These are phyloP conservation scores for Alauda arvensis DNA, from an alignment of 2,797 vertebrate genomes.

Conservation along the genomic window DNA sequence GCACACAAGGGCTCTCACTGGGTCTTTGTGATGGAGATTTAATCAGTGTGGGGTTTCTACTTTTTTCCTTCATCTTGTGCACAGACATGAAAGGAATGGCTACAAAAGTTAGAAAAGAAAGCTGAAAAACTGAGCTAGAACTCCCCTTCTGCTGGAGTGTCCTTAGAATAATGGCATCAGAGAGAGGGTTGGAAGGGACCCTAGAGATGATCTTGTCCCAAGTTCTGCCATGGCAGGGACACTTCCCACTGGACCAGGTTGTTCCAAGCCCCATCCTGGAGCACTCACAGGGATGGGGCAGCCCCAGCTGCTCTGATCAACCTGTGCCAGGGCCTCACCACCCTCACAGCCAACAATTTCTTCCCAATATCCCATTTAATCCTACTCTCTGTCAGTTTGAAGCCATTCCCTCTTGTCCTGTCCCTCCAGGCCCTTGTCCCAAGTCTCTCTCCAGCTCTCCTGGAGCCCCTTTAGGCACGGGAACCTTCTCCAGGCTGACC, in stretches of 20 bases:
- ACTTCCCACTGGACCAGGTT: accelerated
- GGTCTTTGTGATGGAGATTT: background rate
- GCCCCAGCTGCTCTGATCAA: accelerated
- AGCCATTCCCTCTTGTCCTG: background rate
- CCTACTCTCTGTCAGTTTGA: background rate
- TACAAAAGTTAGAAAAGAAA: background rate
- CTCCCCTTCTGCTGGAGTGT: background rate
- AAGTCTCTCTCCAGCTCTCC: background rate
- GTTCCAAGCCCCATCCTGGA: background rate
- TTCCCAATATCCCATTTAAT: background rate
- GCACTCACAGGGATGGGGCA: background rate
- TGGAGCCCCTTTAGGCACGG: background rate
- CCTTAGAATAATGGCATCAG: background rate
- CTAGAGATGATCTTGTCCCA: background rate
- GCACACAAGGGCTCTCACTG: background rate
- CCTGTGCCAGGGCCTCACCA: no score
- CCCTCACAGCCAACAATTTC: background rate
- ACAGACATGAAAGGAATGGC: background rate
- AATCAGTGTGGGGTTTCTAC: background rate
- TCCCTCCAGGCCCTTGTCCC: background rate
- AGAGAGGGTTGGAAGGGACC: background rate
- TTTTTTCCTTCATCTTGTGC: background rate
- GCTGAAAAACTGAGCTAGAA: background rate
- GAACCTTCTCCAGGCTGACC: background rate
- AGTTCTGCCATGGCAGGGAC: background rate